Evolutionary conservation across 2,797 vertebrate genomes (phyloP).

Genomic region (Rhabdophis nuchalis): DNA sequence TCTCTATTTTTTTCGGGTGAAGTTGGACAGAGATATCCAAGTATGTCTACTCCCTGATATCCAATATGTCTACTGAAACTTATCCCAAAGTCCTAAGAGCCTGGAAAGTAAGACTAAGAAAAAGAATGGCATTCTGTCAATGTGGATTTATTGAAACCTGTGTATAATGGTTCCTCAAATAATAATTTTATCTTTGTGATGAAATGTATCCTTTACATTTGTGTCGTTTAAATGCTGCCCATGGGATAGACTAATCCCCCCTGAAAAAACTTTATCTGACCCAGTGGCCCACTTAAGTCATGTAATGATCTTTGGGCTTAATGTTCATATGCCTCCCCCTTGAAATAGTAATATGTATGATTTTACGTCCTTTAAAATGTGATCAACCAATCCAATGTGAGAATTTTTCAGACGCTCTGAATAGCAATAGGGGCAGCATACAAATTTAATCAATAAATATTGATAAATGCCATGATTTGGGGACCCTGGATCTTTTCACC

Average conservation of each 20-base stretch:
- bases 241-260: neutral
- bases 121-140: neutral
- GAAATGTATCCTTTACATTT: neutral
- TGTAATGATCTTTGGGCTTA: neutral
- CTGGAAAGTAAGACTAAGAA: neutral
- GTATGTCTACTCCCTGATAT: neutral
- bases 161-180: neutral
- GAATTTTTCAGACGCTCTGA: neutral
- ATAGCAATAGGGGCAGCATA: neutral
- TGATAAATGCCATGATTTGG: neutral
- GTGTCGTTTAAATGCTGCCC: neutral
- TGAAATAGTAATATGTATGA: neutral
- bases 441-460: neutral
- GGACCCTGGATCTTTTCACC: neutral
- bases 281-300: neutral
- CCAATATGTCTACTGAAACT: neutral
- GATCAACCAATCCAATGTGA: neutral
- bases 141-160: neutral
- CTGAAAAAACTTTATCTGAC: neutral
- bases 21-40: rapidly evolving
- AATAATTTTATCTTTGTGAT: neutral
- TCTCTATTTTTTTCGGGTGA: neutral
- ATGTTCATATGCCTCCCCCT: neutral
- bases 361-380: neutral
- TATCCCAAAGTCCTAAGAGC: neutral